Evolutionary conservation across 92 coral and sea anemone species (phyloP).

Genomic region (Muricea muricata): DNA sequence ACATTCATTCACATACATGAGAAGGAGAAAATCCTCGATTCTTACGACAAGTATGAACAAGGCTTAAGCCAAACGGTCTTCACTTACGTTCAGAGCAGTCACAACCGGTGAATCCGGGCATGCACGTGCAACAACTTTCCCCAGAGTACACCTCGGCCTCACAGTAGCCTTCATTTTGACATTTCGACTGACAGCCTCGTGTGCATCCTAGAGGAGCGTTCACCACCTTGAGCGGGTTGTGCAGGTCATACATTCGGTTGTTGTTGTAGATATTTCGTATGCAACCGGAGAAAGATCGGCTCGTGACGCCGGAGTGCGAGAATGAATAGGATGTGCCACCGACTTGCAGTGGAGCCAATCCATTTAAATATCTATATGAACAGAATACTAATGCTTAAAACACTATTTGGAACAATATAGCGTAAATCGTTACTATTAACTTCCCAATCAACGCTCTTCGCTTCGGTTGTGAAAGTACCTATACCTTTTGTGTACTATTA

Average conservation of each 20-base stretch:
- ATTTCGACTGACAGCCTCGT: conserved; percentile 47
- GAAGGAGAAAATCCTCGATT: too few relatives aligned
- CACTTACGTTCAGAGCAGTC: conserved; percentile 23
- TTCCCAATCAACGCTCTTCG: neutral
- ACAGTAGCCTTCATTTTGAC: conserved; percentile 83
- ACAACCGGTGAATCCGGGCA: conserved; percentile 26
- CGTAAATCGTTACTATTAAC: too few relatives aligned
- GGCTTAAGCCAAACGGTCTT: neutral
- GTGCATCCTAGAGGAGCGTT: conserved; percentile 75
- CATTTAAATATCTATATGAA: conserved; percentile 79
- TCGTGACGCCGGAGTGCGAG: conserved; percentile 69
- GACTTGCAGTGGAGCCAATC: conserved; percentile 80
- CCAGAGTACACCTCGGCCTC: conserved; percentile 64
- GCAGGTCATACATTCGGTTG: conserved; percentile 83
- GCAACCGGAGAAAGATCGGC: conserved; percentile 83
- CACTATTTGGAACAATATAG: too few relatives aligned
- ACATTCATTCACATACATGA: neutral
- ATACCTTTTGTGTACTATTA: too few relatives aligned
- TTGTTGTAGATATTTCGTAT: conserved; percentile 81
- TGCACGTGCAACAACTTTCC: conserved; percentile 26
- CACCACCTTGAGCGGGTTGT: conserved; percentile 70
- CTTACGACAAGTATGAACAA: too few relatives aligned
- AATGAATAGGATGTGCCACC: conserved; percentile 83
- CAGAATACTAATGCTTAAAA: neutral
- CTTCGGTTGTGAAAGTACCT: neutral